Evolutionary conservation across 1,140 invertebrate genomes (phyloP).

Genomic region (Mycetomoellerius zeteki): DNA sequence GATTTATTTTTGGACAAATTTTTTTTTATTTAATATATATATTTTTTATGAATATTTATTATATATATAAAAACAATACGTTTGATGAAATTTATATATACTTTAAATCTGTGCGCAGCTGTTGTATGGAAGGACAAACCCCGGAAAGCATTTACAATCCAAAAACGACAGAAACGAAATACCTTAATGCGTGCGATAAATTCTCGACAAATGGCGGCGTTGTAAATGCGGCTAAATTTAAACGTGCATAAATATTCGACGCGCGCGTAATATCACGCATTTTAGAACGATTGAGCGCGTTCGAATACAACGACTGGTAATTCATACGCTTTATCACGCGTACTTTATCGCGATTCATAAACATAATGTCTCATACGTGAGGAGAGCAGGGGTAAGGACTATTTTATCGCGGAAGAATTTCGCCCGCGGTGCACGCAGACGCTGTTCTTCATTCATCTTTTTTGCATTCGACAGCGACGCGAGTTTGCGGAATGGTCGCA

Average conservation of each 20-base stretch:
- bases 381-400: neutral
- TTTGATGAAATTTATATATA: neutral
- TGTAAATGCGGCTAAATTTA: slow-evolving; percentile 45
- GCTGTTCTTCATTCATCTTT: slow-evolving; percentile 71
- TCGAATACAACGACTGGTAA: slow-evolving; percentile 10
- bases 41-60: no score
- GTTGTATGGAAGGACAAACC: neutral
- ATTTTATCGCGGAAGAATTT: slow-evolving; percentile 64
- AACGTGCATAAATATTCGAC: slow-evolving; percentile 48
- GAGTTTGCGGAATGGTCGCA: slow-evolving; percentile 11
- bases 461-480: slow-evolving; percentile 72
- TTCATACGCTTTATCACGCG: slow-evolving; percentile 30
- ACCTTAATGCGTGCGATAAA: slow-evolving; percentile 43
- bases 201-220: slow-evolving; percentile 32
- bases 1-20: no score
- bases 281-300: slow-evolving; percentile 30
- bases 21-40: no score
- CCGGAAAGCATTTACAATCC: slow-evolving; percentile 10
- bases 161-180: slow-evolving; percentile 15
- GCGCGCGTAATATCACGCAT: slow-evolving; percentile 15
- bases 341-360: slow-evolving; percentile 40
- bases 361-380: slow-evolving; percentile 53
- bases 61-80: no score
- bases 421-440: slow-evolving; percentile 63
- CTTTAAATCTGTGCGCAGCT: neutral